Percentiles rank a stretch among this genome's conserved stretches.
These are phyloP conservation scores for Saimiri boliviensis DNA, from an alignment of 2,113 vertebrate genomes.

Conservation along the genomic window DNA sequence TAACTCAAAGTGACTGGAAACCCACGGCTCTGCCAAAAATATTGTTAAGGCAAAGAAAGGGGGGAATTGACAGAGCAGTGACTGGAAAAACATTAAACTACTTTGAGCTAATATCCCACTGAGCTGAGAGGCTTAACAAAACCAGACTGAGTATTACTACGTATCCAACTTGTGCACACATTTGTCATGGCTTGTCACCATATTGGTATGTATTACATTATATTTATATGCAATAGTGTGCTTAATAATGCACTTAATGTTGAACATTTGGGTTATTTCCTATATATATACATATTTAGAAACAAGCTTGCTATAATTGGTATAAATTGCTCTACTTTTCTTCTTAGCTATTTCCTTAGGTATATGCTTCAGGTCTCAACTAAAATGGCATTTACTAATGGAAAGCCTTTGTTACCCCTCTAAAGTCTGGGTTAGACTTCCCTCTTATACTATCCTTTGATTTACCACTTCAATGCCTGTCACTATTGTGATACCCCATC, in stretches of 20 bases:
- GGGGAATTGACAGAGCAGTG: background rate
- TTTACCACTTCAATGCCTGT: background rate
- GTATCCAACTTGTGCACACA: background rate
- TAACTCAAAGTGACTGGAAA: background rate
- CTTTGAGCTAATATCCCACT: background rate
- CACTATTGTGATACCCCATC: background rate
- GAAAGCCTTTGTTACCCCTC: background rate
- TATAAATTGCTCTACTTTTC: constrained; percentile 11
- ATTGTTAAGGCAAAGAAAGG: background rate
- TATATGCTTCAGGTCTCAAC: background rate
- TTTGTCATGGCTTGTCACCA: background rate
- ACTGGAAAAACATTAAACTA: background rate
- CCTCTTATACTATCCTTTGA: background rate
- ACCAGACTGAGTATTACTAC: background rate
- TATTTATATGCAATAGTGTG: background rate
- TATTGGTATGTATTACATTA: background rate
- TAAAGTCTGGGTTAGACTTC: background rate
- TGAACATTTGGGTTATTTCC: constrained; percentile 5
- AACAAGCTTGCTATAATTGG: constrained; percentile 24
- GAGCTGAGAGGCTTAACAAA: background rate
- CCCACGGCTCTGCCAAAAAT: background rate
- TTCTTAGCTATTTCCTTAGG: background rate
- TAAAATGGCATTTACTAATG: background rate
- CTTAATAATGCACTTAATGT: background rate
- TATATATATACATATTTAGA: background rate